Evolutionary conservation across 1,140 invertebrate genomes (phyloP).

Genomic region (Scylla paramamosain): DNA sequence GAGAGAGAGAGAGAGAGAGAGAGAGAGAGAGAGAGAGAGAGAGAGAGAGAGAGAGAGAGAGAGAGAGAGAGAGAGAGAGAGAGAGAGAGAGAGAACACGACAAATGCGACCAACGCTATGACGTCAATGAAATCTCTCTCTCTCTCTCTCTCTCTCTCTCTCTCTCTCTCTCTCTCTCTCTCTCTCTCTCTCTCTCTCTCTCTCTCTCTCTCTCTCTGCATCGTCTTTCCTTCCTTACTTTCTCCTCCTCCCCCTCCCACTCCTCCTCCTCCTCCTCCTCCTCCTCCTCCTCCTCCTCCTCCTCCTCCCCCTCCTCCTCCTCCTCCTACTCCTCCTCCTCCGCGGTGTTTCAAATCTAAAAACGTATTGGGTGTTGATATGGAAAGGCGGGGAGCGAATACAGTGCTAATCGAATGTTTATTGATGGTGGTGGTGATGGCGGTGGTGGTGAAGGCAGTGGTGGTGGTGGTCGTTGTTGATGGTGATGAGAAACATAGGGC

Average conservation of each 20-base stretch:
- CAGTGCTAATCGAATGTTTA: neutral
- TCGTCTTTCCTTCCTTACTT: neutral
- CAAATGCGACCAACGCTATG: neutral
- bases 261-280: neutral
- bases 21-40: neutral
- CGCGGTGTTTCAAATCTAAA: too few relatives aligned
- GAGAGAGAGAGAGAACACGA: neutral
- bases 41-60: neutral
- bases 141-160: neutral
- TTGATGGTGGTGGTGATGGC: conserved; percentile 35
- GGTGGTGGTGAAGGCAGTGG: conserved; percentile 13
- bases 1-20: neutral
- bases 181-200: neutral
- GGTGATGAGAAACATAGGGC: neutral
- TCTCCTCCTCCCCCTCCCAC: too few relatives aligned
- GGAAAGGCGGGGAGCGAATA: neutral
- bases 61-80: neutral
- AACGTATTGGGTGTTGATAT: neutral
- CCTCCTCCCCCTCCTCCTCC: neutral
- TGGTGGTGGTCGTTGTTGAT: neutral
- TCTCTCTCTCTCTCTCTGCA: neutral
- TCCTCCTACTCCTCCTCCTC: too few relatives aligned
- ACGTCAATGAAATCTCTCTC: neutral
- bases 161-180: neutral
- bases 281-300: too few relatives aligned